Evolutionary conservation across 2,113 vertebrate genomes (phyloP), one percentile per base, ranked within the genome.

Genomic region (Murina feae): DNA sequence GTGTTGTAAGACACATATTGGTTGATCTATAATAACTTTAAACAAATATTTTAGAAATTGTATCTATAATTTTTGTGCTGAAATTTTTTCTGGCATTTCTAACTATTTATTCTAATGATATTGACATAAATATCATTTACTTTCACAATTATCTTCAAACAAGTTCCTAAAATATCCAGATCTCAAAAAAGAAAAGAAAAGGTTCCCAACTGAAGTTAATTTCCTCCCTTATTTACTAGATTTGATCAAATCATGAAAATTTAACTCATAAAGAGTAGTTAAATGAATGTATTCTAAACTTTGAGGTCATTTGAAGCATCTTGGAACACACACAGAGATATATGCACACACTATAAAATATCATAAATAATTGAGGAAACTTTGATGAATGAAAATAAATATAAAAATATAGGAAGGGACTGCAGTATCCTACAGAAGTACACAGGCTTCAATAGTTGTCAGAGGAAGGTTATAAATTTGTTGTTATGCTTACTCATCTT

Each of bases 1-100:
- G 14, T 74, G 37, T 39, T 83, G 1, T 18, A 93, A 69, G 25
- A 4, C 14, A 55, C 47, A 55, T 79, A 68, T 79, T 79, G n/a
- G 39, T 42, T 51, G 60, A 75, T 69, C 23, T 47, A 35, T 23
- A 63, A 86, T 72, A 25, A 37, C 60, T 89, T 91, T 78, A 86
- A 91, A 91, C 49, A 89, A 82, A 37, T 93, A 12, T 44, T 72
- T 95, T 49, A 20, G 89, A 82, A 86, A 12, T 39, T 94, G 4
- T 82, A 13, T 37, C 32, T 71, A 28, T 18, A 58, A 58, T 39
- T 37, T 81, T 80, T 69, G 11, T 47, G 20, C 63, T 79, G 23
- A 65, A 32, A n/a, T 75, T 69, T 9, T 84, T 63, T 82, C 47
- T 58, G 39, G 9, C 4, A 21, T 18, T 78, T 83, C 30, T 92